Base-by-base conservation (phyloP, 1,140 invertebrate genomes). In the Hyphantria cunea region DNA sequence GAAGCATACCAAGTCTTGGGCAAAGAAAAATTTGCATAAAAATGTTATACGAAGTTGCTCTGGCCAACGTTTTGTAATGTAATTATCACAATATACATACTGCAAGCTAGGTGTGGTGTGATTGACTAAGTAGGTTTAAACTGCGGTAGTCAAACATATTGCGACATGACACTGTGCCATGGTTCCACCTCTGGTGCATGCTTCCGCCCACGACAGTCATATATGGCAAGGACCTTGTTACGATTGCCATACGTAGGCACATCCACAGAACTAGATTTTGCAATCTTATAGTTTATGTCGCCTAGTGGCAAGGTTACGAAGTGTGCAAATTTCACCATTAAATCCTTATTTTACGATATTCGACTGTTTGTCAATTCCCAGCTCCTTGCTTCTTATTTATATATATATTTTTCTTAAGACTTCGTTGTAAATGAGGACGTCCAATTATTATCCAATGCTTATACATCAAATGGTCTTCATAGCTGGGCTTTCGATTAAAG, bases 201-300 rank as follows among this genome's bases (percentile, higher is more conserved):
- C 70, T 80, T 83, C 80, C 80, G 78, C 84, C 83, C 78, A 87
- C 83, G 14, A 47, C 8, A n/a, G 37, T 67, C 71, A 12, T 78
- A 80, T 79, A 84, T 64, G 82, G 84, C 67, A 58, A 64, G 73
- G 72, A 68, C 78, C 80, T 84, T 78, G 78, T 80, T 78, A 72
- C 72, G 59, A 12, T 73, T 66, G 48, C 72, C 49, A 50, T 66
- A 74, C 66, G 72, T 80, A 77, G 80, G 74, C 72, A 78, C 70
- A 72, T 72, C 52, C 66, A 72, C 66, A 68, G 15, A 12, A 60
- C 49, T 61, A 33, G 45, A 63, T 78, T 78, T 76, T 72, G 76
- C 67, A 78, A 74, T 62, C 54, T 65, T 59, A 33, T 66, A 50
- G 45, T 63, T 53, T 53, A 17, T 63, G 51, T 68, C 65, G 68